A percentile compares a stretch with the other conserved stretches of the same genome.
These are phyloP conservation scores for Graphium colonna DNA, from an alignment of 2,888 invertebrate species.

Conservation along the genomic window DNA sequence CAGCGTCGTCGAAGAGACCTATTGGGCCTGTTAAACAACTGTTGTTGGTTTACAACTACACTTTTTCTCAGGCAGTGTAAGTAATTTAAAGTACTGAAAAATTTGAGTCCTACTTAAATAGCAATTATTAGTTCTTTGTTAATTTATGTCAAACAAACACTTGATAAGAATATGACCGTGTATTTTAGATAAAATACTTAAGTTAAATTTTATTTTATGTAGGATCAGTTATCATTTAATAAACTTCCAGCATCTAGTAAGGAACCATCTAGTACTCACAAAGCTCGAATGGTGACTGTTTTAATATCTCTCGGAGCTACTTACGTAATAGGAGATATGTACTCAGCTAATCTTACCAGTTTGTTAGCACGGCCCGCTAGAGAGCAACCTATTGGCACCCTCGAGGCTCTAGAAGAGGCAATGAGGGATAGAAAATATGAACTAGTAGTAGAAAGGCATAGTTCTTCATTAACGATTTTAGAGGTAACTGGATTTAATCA, in stretches of 20 bases:
- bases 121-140: too few species aligned
- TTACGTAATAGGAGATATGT: conserved; percentile 88
- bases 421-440: conserved; percentile 83
- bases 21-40: conserved; percentile 67
- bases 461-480: conserved; percentile 84
- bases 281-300: conserved; percentile 84
- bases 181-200: too few species aligned
- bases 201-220: too few species aligned
- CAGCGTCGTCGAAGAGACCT: conserved; percentile 59
- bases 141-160: too few species aligned
- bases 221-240: too few species aligned
- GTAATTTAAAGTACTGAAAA: too few species aligned
- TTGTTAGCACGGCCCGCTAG: conserved; percentile 85
- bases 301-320: conserved; percentile 87
- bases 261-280: conserved; percentile 82
- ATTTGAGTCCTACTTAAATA: too few species aligned
- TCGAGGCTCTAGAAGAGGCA: conserved; percentile 82
- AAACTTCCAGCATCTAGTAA: conserved; percentile 70
- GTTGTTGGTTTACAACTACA: conserved; percentile 87
- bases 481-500: conserved; percentile 80
- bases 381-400: conserved; percentile 84
- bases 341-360: conserved; percentile 88
- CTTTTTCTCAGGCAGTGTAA: conserved; percentile 86
- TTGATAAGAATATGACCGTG: too few species aligned
- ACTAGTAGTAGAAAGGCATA: conserved; percentile 85